Percentiles rank a stretch among this genome's conserved stretches.
Evolutionary conservation across 2,797 vertebrate genomes (phyloP).

Genomic region (Pteronotus mesoamericanus): DNA sequence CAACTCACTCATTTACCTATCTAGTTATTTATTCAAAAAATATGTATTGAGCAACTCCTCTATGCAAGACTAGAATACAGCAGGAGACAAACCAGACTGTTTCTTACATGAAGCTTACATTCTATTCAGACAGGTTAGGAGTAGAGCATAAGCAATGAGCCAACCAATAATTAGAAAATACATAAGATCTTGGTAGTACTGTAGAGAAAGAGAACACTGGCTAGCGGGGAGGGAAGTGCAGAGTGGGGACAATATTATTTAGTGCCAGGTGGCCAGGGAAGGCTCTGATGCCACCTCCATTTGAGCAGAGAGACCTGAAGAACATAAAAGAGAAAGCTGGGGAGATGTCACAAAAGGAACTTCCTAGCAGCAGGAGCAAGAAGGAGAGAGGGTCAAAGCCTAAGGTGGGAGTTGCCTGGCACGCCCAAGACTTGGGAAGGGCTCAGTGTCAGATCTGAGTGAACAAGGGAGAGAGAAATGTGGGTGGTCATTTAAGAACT

Average conservation of each 20-base stretch:
- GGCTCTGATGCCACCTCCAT: background rate
- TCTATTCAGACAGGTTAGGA: background rate
- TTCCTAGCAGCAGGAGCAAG: background rate
- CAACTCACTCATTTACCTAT: background rate
- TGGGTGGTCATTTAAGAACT: background rate
- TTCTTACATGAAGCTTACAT: background rate
- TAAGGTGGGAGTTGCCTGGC: background rate
- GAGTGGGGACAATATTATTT: background rate
- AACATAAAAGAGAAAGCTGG: background rate
- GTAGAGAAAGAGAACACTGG: background rate
- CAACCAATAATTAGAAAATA: background rate
- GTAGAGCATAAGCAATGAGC: background rate
- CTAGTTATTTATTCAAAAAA: background rate
- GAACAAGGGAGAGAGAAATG: background rate
- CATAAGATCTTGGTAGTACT: background rate
- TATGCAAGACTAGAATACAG: background rate
- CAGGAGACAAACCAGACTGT: background rate
- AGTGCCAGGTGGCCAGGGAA: background rate
- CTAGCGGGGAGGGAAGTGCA: background rate
- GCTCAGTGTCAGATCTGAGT: background rate
- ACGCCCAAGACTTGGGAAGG: background rate
- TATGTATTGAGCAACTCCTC: background rate
- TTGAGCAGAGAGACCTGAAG: background rate
- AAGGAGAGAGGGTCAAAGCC: background rate
- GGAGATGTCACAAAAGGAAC: background rate